phyloP scores from a whole-genome alignment of 2,797 vertebrate species.

The Bradypus variegatus region DNA sequence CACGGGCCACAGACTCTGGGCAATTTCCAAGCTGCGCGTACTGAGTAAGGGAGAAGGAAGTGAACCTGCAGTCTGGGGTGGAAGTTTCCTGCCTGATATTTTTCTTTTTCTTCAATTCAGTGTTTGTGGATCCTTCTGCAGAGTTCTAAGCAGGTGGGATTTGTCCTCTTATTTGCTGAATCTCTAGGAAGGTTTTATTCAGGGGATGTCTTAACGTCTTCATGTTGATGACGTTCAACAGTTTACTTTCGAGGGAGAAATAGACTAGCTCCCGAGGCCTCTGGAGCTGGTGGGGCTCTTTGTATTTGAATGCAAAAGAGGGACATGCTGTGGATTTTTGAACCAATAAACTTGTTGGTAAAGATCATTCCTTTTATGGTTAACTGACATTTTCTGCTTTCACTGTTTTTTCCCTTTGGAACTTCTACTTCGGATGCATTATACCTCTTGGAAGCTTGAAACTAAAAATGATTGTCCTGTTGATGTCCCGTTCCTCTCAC shows the following conservation, averaged over 20 bases:
- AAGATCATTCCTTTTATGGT: background rate
- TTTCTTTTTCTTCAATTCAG: too few species aligned
- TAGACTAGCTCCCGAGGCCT: background rate
- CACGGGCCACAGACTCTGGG: too few species aligned
- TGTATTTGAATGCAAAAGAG: background rate
- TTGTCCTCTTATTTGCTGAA: too few species aligned
- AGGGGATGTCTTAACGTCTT: too few species aligned
- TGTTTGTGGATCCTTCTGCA: too few species aligned
- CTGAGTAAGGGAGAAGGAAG: too few species aligned
- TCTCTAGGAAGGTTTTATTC: too few species aligned
- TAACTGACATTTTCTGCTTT: constrained; percentile 15
- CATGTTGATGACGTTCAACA: too few species aligned
- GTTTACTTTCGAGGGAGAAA: background rate
- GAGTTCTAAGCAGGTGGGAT: too few species aligned
- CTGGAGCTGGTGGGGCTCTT: background rate
- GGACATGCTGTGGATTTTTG: background rate
- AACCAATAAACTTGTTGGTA: background rate
- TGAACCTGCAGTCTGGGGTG: too few species aligned
- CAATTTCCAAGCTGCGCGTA: too few species aligned
- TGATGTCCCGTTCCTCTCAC: background rate
- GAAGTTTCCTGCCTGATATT: too few species aligned
- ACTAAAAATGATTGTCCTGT: constrained; percentile 34
- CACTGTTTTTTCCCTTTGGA: background rate
- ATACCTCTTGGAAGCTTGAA: background rate
- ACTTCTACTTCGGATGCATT: constrained; percentile 13